Evolutionary conservation across 1,140 invertebrate species (phyloP).

Genomic region (Nomia melanderi): DNA sequence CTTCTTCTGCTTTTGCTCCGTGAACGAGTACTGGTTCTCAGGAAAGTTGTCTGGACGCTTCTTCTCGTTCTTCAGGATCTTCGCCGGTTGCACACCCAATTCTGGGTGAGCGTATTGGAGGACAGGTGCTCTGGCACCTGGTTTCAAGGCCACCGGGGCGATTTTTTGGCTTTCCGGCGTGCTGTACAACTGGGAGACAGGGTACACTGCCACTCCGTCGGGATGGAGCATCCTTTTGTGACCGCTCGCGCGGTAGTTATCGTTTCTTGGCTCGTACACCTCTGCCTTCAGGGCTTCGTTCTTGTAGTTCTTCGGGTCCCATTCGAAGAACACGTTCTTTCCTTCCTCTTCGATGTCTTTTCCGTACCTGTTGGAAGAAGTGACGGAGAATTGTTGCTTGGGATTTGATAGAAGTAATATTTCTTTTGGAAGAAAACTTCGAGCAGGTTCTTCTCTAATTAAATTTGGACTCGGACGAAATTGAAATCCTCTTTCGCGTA

Average conservation of each 20-base stretch:
- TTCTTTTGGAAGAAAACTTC: too few relatives aligned
- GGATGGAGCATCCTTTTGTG: slow-evolving; percentile 87
- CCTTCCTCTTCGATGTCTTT: slow-evolving; percentile 65
- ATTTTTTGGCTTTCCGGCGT: slow-evolving; percentile 78
- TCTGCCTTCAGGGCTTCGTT: slow-evolving; percentile 70
- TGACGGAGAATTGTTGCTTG: not conserved
- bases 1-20: slow-evolving; percentile 77
- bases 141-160: slow-evolving; percentile 83
- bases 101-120: slow-evolving; percentile 90
- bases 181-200: slow-evolving; percentile 84
- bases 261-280: slow-evolving; percentile 70
- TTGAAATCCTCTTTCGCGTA: too few relatives aligned
- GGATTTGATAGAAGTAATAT: too few relatives aligned
- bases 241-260: slow-evolving; percentile 79
- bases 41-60: slow-evolving; percentile 79
- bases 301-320: slow-evolving; percentile 72
- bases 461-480: too few relatives aligned
- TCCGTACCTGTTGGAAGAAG: slow-evolving; percentile 62
- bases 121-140: slow-evolving; percentile 86
- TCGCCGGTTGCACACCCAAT: slow-evolving; percentile 87
- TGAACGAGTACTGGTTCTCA: slow-evolving; percentile 75
- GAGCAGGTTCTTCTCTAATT: too few relatives aligned
- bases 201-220: slow-evolving; percentile 83
- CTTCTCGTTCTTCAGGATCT: slow-evolving; percentile 81
- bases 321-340: slow-evolving; percentile 73